Conservation (phyloP, 35 echinoderm and acorn worm species). For the Heliocidaris erythrogramma region DNA sequence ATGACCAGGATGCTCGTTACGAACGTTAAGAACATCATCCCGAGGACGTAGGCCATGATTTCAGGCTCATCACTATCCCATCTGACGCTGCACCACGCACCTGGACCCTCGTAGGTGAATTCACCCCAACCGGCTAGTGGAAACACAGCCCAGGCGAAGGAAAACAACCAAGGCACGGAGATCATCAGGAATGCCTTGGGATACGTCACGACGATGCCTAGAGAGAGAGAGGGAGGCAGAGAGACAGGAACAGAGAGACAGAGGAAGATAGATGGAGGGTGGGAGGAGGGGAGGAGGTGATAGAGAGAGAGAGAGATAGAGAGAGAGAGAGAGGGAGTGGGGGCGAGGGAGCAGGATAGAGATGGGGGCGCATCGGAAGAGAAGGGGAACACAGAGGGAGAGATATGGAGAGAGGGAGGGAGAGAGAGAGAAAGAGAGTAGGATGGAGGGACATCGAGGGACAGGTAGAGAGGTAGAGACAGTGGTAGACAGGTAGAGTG, state of each 20-base stretch:
- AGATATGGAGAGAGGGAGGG: too few relatives aligned
- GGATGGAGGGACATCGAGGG: background rate
- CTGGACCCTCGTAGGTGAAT: slow-evolving; percentile 43
- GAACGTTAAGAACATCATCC: slow-evolving; percentile 37
- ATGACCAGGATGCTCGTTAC: background rate
- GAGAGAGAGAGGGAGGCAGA: background rate
- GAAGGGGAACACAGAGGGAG: too few relatives aligned
- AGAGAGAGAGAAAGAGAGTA: too few relatives aligned
- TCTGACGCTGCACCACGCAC: slow-evolving; percentile 35
- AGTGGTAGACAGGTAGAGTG: too few relatives aligned
- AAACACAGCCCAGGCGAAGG: slow-evolving; percentile 46
- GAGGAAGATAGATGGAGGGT: background rate
- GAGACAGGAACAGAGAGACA: background rate
- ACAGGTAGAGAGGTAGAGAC: too few relatives aligned
- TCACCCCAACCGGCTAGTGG: slow-evolving; percentile 44
- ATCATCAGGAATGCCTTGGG: slow-evolving; percentile 40
- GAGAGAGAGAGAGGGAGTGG: background rate
- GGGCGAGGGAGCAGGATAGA: too few relatives aligned
- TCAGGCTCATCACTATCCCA: slow-evolving; percentile 16
- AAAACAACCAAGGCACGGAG: slow-evolving; percentile 17
- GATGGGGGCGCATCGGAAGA: too few relatives aligned
- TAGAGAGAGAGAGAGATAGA: too few relatives aligned
- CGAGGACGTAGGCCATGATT: slow-evolving; percentile 10
- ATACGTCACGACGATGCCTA: slow-evolving; percentile 37
- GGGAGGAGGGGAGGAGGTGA: background rate